phyloP scores from a whole-genome alignment of 2,888 invertebrate genomes.

The Drosophila ezoana region DNA sequence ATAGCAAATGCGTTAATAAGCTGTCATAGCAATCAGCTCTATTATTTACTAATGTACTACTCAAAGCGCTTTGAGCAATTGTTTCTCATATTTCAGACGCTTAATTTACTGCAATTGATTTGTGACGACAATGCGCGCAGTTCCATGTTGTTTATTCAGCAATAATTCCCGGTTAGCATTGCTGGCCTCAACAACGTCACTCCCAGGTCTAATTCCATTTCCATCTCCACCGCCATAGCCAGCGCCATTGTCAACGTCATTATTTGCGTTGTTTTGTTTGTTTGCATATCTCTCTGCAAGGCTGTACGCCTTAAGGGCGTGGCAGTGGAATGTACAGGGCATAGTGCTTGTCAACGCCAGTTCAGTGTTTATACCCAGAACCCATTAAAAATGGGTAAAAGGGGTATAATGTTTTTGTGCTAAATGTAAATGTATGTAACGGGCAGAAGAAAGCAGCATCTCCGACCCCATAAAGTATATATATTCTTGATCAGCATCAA shows the following conservation, averaged over 20 bases:
- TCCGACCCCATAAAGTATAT: too few species aligned
- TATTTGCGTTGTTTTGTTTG: constrained; percentile 35
- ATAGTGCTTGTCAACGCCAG: constrained; percentile 26
- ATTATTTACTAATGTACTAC: background rate
- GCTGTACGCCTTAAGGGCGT: constrained; percentile 15
- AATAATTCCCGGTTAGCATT: constrained; percentile 32
- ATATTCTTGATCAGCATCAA: too few species aligned
- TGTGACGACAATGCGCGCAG: constrained; percentile 49
- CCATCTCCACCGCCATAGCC: constrained; percentile 8
- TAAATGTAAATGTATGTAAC: too few species aligned
- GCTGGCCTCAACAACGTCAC: constrained; percentile 13
- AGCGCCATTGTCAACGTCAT: constrained; percentile 18
- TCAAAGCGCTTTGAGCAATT: background rate
- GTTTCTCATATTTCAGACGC: constrained; percentile 2
- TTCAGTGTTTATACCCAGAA: too few species aligned
- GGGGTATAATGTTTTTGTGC: too few species aligned
- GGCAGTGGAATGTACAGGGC: constrained; percentile 27
- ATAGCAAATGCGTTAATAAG: background rate
- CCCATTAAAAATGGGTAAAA: too few species aligned
- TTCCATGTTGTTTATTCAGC: constrained; percentile 42
- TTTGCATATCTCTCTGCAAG: constrained; percentile 26
- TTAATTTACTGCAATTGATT: constrained; percentile 67
- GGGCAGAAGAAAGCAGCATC: too few species aligned
- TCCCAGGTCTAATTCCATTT: constrained; percentile 23
- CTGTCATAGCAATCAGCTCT: background rate